phyloP scores from a whole-genome alignment of 2,888 invertebrate species.

The Syrphus vitripennis region DNA sequence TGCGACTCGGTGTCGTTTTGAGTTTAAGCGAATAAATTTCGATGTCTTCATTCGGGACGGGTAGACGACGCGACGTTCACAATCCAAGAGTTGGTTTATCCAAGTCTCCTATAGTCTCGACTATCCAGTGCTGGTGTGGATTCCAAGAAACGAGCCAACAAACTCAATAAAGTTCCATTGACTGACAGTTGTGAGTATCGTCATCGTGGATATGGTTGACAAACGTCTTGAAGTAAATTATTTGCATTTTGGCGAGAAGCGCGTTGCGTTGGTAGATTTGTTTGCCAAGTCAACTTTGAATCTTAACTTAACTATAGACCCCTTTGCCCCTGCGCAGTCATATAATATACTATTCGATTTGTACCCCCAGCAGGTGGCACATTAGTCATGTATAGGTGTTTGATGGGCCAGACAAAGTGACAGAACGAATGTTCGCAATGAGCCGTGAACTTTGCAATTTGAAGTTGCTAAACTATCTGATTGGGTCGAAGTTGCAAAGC shows the following conservation, averaged over 20 bases:
- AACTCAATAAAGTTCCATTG: constrained; percentile 64
- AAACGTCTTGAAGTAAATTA: constrained; percentile 58
- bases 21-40: constrained; percentile 67
- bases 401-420: constrained; percentile 24
- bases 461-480: constrained; percentile 41
- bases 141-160: constrained; percentile 56
- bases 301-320: not conserved
- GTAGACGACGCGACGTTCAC: not conserved
- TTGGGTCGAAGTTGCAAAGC: constrained; percentile 38
- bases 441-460: constrained; percentile 66
- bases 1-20: constrained; percentile 60
- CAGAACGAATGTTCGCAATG: constrained; percentile 48
- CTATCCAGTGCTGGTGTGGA: constrained; percentile 27
- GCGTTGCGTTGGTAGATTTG: constrained; percentile 40
- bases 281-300: not conserved
- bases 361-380: constrained; percentile 57
- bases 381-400: constrained; percentile 50
- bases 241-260: constrained; percentile 55
- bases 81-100: not conserved
- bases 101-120: not conserved
- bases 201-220: constrained; percentile 50
- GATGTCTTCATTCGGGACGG: constrained; percentile 65
- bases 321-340: not conserved
- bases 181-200: constrained; percentile 65
- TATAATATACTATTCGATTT: too few relatives aligned